Conservation (phyloP, 1,140 invertebrate species). For the Bombyx mandarina region DNA sequence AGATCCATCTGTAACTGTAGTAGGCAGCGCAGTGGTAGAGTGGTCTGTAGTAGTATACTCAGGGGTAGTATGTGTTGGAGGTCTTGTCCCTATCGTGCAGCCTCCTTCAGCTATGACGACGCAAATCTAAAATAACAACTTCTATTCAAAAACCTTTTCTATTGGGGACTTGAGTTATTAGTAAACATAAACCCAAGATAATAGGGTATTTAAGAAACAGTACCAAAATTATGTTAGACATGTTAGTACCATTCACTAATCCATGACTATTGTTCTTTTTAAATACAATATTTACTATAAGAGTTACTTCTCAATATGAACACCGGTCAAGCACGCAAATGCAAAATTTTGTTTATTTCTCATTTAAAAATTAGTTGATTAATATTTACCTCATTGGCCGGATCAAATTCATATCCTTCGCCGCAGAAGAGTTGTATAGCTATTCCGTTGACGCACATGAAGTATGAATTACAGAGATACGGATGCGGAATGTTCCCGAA, state of each 20-base stretch:
- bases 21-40: neutral
- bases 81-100: conserved; percentile 2
- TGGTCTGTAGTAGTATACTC: neutral
- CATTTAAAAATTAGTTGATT: no score
- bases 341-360: neutral
- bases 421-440: conserved; percentile 15
- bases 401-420: conserved; percentile 11
- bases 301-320: no score
- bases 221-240: no score
- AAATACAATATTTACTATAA: no score
- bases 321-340: no score
- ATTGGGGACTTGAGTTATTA: no score
- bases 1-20: conserved; percentile 2
- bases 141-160: neutral
- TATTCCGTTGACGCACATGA: conserved; percentile 11
- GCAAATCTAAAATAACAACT: neutral
- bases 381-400: conserved; percentile 7
- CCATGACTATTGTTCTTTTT: no score
- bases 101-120: conserved; percentile 12
- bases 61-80: neutral
- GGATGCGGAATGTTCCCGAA: conserved; percentile 17
- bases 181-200: no score
- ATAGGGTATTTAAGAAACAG: no score
- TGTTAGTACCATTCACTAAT: no score
- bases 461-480: conserved; percentile 15